Evolutionary conservation across 2,797 vertebrate genomes (phyloP).

Genomic region (Sebastes vulpes): DNA sequence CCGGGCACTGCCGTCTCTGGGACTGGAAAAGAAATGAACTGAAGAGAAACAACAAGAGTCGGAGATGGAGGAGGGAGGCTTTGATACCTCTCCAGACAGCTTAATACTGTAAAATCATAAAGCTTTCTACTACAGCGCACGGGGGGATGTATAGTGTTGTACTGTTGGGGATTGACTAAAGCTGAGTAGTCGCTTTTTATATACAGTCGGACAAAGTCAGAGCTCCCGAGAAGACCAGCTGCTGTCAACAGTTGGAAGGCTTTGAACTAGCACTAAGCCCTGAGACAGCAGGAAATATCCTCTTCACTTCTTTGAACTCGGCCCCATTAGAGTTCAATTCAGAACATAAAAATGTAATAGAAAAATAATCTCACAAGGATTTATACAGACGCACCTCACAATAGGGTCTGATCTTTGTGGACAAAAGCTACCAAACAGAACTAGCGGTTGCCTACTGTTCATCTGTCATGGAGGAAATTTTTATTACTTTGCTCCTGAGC

Average conservation of each 20-base stretch:
- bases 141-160: constrained; percentile 46
- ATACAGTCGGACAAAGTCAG: constrained; percentile 66
- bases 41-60: constrained; percentile 58
- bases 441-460: constrained; percentile 37
- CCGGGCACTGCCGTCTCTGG: constrained; percentile 55
- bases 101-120: constrained; percentile 63
- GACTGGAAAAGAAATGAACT: constrained; percentile 50
- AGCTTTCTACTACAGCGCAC: constrained; percentile 31
- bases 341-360: constrained; percentile 55
- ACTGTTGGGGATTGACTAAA: constrained; percentile 54
- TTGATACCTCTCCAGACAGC: constrained; percentile 71
- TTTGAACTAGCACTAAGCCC: constrained; percentile 72
- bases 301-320: constrained; percentile 72
- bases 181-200: constrained; percentile 45
- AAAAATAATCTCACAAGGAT: constrained; percentile 66
- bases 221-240: constrained; percentile 79
- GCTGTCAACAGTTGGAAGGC: constrained; percentile 79
- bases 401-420: constrained; percentile 56
- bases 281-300: constrained; percentile 78
- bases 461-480: constrained; percentile 15
- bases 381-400: constrained; percentile 56
- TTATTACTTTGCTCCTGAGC: constrained; percentile 17
- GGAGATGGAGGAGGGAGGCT: constrained; percentile 45
- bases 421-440: constrained; percentile 64
- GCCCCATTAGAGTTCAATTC: constrained; percentile 63